Evolutionary conservation across 2,113 vertebrate species (phyloP).

Genomic region (Lethenteron camtschaticum): DNA sequence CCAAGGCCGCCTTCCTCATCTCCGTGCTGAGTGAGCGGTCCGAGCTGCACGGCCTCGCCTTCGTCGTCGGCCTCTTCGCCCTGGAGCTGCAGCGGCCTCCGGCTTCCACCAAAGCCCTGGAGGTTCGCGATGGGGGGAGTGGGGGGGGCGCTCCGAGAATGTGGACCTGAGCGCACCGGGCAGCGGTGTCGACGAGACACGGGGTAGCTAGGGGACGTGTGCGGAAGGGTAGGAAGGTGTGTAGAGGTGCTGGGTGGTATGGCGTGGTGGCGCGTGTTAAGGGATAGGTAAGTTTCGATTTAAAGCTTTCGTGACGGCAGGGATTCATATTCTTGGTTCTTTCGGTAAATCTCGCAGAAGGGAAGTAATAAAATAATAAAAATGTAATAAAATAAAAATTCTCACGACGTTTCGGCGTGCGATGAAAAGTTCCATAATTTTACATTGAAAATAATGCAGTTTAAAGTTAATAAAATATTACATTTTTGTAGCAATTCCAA

Average conservation of each 20-base stretch:
- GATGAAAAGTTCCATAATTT: too few species aligned
- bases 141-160: background rate
- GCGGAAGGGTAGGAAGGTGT: background rate
- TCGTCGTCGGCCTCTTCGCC: slow-evolving; percentile 89
- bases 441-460: too few species aligned
- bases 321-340: too few species aligned
- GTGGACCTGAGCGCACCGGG: background rate
- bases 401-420: background rate
- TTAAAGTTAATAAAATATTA: too few species aligned
- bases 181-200: background rate
- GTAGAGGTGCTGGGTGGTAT: background rate
- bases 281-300: background rate
- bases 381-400: too few species aligned
- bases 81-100: slow-evolving; percentile 87
- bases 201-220: background rate
- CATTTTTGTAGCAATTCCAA: too few species aligned
- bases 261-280: background rate
- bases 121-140: slow-evolving; percentile 21
- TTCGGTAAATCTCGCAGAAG: too few species aligned
- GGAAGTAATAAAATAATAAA: too few species aligned
- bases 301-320: too few species aligned
- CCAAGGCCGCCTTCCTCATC: slow-evolving; percentile 75
- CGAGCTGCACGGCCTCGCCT: slow-evolving; percentile 84
- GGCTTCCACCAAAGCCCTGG: slow-evolving; percentile 87
- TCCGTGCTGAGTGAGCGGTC: slow-evolving; percentile 72